These are phyloP conservation scores for Mylabris sibirica DNA, from an alignment of 2,888 invertebrate species.

Conservation along the genomic window DNA sequence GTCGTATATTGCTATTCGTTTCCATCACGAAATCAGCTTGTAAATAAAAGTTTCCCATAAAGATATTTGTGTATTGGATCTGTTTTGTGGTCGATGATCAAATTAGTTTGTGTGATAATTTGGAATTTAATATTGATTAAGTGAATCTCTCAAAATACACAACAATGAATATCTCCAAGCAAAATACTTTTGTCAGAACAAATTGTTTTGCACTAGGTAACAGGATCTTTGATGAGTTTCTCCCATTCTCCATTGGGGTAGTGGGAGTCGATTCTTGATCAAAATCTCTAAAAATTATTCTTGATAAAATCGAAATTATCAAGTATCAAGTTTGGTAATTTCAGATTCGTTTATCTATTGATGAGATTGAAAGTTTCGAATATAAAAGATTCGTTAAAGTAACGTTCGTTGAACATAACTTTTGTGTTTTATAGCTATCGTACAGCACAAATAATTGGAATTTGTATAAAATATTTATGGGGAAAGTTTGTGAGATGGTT, in stretches of 20 bases:
- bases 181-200: neutral
- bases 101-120: neutral
- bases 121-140: neutral
- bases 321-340: neutral
- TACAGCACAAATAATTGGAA: slow-evolving; percentile 3
- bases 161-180: neutral
- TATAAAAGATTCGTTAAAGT: neutral
- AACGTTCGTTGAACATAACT: slow-evolving; percentile 12
- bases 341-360: neutral
- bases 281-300: neutral
- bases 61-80: neutral
- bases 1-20: neutral
- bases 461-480: slow-evolving; percentile 13
- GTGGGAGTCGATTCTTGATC: neutral
- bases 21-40: neutral
- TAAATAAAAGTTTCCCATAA: neutral
- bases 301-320: neutral
- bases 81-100: neutral
- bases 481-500: neutral
- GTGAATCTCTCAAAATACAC: neutral
- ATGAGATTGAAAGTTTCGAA: neutral
- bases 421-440: slow-evolving; percentile 15
- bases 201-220: neutral
- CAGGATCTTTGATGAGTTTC: neutral
- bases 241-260: neutral